Conservation (phyloP, 2,888 invertebrate genomes). For the Oeneis ivallda region DNA sequence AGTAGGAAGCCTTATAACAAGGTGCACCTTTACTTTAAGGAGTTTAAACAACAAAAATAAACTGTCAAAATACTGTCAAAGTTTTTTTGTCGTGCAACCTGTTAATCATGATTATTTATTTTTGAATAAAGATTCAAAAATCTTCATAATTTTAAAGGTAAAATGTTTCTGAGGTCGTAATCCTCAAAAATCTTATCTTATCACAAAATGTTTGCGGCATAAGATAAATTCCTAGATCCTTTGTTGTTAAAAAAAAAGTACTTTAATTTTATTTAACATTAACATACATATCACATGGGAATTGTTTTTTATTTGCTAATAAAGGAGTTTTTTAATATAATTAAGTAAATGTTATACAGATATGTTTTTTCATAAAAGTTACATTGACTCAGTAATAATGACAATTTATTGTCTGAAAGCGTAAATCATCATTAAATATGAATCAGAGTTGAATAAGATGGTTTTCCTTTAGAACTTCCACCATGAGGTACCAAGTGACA, state of each 20-base stretch:
- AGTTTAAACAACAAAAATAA: background rate
- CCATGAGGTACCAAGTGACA: slow-evolving; percentile 55
- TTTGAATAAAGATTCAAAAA: too few relatives aligned
- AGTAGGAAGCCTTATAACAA: slow-evolving; percentile 2
- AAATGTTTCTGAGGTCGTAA: too few relatives aligned
- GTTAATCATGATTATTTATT: too few relatives aligned
- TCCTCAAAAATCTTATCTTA: too few relatives aligned
- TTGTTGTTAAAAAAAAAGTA: too few relatives aligned
- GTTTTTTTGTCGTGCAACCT: too few relatives aligned
- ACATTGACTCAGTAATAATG: background rate
- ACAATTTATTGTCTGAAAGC: slow-evolving; percentile 18
- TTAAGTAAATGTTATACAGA: background rate
- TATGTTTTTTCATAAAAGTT: background rate
- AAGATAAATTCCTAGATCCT: too few relatives aligned
- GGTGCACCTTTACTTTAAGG: background rate
- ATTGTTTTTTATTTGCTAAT: too few relatives aligned
- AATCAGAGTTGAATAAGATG: slow-evolving; percentile 39
- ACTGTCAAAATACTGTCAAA: background rate
- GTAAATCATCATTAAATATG: slow-evolving; percentile 36
- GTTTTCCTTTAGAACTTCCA: slow-evolving; percentile 45
- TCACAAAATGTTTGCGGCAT: too few relatives aligned
- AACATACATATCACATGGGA: too few relatives aligned
- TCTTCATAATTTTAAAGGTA: too few relatives aligned
- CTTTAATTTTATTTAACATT: too few relatives aligned
- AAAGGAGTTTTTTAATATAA: background rate